Conservation (phyloP, 2,888 invertebrate genomes). For the Cabera pusaria region DNA sequence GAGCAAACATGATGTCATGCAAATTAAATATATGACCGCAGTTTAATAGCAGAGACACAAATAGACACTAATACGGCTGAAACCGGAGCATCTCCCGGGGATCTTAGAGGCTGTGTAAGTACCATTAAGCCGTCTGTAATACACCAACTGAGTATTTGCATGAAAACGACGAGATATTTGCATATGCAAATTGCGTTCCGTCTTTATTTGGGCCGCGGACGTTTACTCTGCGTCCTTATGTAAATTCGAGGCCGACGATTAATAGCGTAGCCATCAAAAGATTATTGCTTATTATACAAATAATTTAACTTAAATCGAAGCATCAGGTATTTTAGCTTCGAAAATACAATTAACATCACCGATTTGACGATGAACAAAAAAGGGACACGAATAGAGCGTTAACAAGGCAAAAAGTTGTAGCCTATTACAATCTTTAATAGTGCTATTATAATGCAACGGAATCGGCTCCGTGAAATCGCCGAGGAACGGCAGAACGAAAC, state of each 20-base stretch:
- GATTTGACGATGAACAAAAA: constrained; percentile 46
- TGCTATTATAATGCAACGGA: constrained; percentile 51
- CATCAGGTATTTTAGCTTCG: constrained; percentile 42
- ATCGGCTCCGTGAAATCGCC: constrained; percentile 48
- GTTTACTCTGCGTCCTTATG: constrained; percentile 64
- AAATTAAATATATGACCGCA: constrained; percentile 44
- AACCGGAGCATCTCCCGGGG: constrained; percentile 42
- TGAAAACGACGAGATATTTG: constrained; percentile 75
- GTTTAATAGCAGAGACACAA: constrained; percentile 49
- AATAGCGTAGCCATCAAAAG: constrained; percentile 50
- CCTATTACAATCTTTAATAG: constrained; percentile 55
- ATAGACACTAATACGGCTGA: constrained; percentile 43
- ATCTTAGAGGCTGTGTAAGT: constrained; percentile 65
- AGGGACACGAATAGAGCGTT: constrained; percentile 50
- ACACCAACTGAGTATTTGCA: constrained; percentile 75
- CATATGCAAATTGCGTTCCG: constrained; percentile 79
- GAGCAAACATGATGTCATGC: constrained; percentile 31
- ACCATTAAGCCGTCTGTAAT: constrained; percentile 76
- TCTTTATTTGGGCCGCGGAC: constrained; percentile 76
- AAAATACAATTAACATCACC: constrained; percentile 49
- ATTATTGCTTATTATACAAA: constrained; percentile 43
- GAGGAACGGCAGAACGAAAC: constrained; percentile 42
- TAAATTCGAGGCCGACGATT: constrained; percentile 55
- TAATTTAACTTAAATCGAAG: constrained; percentile 45
- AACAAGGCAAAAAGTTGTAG: constrained; percentile 58